Evolutionary conservation across 2,888 invertebrate genomes (phyloP), one percentile per base, ranked within the genome.

Genomic region (Leptinotarsa peninsularis): DNA sequence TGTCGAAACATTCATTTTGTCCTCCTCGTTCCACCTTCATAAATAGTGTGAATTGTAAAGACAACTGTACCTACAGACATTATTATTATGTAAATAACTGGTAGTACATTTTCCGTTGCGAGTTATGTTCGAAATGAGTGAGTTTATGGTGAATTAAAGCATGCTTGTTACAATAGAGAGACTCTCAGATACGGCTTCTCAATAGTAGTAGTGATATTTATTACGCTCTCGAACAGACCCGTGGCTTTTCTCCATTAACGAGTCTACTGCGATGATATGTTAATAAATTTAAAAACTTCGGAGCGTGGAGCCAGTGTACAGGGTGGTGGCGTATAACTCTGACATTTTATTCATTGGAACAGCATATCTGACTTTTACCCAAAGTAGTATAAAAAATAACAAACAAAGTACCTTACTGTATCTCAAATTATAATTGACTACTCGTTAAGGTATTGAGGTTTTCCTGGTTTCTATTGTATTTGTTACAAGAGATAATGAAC

Each of bases 1-100:
- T 63, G 18, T 63, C 63, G 63, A 43, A 63, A 27, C 27, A n/a
- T 63, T 33, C 63, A 33, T 58, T 58, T 10, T 4, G 23, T 27
- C 17, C 43, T 43, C 33, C 43, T 17, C 70, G 49, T 70, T 69
- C 49, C 58, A 58, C 58, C 33, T 49, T 70, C 70, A 49, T 70
- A 70, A 70, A 70, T 70, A 70, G 70, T 58, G 70, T 54, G 58
- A 70, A 70, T 33, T 21, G 21, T 70, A 43, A 70, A 70, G 70
- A 50, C 70, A 56, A 70, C 70, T 58, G 70, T 69, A 69, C 70
- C 58, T 70, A 56, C 58, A 18, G 70, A 23, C 43, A n/a, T 70
- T 70, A 70, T 70, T 58, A 70, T 70, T 49, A 58, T 70, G 70
- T 70, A 70, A 70, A 70, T 70, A 70, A 56, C 70, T 70, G 49